These are phyloP conservation scores for Carcinoscorpius rotundicauda DNA, from an alignment of 1,140 invertebrate species.

Conservation along the genomic window DNA sequence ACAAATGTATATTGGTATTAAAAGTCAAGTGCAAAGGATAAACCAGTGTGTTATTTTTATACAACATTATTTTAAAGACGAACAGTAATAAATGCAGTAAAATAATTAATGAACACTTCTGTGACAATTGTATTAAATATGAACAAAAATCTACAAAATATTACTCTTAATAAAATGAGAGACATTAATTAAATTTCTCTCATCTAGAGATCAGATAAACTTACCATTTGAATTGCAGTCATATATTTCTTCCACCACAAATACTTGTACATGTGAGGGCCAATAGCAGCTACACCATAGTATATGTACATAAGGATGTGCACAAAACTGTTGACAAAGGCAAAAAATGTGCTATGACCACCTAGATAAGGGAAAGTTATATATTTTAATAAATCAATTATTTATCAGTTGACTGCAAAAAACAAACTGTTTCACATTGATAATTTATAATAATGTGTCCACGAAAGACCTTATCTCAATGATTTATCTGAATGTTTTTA, in stretches of 20 bases:
- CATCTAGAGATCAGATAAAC: neutral
- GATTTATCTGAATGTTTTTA: no score
- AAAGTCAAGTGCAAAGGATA: no score
- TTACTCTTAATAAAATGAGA: neutral
- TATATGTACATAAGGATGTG: constrained; percentile 48
- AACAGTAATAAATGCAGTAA: neutral
- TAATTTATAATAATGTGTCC: no score
- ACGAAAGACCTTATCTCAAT: no score
- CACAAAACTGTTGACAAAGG: constrained; percentile 70
- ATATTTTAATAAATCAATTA: no score
- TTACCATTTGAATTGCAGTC: constrained; percentile 41
- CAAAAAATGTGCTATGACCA: constrained; percentile 71
- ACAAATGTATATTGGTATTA: neutral
- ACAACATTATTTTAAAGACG: neutral
- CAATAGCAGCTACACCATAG: constrained; percentile 41
- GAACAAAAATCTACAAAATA: neutral
- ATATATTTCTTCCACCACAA: constrained; percentile 46
- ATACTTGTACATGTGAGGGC: constrained; percentile 38
- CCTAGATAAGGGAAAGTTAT: constrained; percentile 38
- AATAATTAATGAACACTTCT: neutral
- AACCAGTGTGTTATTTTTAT: no score
- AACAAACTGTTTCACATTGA: no score
- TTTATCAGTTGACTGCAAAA: no score
- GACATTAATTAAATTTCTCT: neutral
- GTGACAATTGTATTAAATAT: neutral